These are phyloP conservation scores for Dromaius novaehollandiae DNA, from an alignment of 2,113 vertebrate species.

Conservation along the genomic window DNA sequence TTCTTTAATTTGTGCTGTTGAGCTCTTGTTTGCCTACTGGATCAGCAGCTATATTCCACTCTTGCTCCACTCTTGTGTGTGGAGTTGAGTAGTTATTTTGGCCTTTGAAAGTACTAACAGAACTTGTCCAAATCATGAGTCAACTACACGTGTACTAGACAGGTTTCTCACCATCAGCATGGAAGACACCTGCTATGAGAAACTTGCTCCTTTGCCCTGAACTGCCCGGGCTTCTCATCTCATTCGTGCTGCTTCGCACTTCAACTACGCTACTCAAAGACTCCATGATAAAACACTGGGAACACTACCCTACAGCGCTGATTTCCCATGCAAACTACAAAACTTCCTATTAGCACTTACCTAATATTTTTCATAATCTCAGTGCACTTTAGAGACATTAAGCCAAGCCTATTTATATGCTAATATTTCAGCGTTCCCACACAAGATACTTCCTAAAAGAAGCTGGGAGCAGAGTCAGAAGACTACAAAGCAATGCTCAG, in stretches of 20 bases:
- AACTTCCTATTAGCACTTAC: conserved; percentile 34
- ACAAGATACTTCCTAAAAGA: conserved; percentile 63
- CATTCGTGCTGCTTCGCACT: conserved; percentile 21
- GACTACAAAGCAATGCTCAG: conserved; percentile 66
- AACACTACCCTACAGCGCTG: not conserved
- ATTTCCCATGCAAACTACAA: conserved; percentile 55
- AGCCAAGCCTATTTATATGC: conserved; percentile 61
- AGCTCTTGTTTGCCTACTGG: conserved; percentile 2
- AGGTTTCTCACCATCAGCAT: conserved; percentile 19
- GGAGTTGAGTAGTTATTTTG: not conserved
- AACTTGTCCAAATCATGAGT: not conserved
- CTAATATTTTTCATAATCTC: conserved; percentile 58
- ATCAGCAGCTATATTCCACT: not conserved
- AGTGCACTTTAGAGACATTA: conserved; percentile 50
- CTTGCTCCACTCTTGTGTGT: not conserved
- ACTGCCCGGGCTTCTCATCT: not conserved
- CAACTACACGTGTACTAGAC: not conserved
- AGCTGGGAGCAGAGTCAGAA: conserved; percentile 58
- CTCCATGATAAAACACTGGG: not conserved
- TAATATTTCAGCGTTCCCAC: conserved; percentile 65
- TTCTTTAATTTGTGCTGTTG: conserved; percentile 29
- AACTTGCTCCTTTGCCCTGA: not conserved
- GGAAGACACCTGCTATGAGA: not conserved
- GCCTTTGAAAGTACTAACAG: not conserved
- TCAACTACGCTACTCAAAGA: not conserved